phyloP scores from a whole-genome alignment of 2,888 invertebrate species.

The Oscheius sp. region DNA sequence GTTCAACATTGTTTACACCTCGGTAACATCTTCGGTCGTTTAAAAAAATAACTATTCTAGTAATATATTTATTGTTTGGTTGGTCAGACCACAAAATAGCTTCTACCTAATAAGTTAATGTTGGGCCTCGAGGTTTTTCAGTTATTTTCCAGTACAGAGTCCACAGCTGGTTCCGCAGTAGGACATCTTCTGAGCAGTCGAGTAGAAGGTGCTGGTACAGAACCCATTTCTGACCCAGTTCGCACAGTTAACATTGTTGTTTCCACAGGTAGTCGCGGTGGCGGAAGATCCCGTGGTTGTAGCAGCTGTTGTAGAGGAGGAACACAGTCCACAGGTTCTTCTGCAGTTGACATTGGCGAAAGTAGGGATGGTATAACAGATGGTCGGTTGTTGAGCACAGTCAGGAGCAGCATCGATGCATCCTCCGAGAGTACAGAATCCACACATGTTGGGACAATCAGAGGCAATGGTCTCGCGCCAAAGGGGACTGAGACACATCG shows the following conservation, averaged over 20 bases:
- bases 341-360: slow-evolving; percentile 4
- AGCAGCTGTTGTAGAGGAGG: neutral
- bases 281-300: neutral
- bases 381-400: slow-evolving; percentile 21
- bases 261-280: neutral
- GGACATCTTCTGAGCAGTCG: too few species aligned
- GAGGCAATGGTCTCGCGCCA: slow-evolving; percentile 17
- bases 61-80: too few species aligned
- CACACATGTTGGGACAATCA: slow-evolving; percentile 23
- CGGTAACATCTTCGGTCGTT: too few species aligned
- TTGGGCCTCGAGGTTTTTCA: too few species aligned
- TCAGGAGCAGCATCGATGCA: slow-evolving; percentile 34
- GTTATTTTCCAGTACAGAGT: too few species aligned
- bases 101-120: too few species aligned
- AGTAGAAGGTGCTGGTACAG: too few species aligned
- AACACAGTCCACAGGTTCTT: slow-evolving; percentile 9
- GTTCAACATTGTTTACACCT: too few species aligned
- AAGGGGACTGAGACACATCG: slow-evolving; percentile 6
- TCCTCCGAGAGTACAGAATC: slow-evolving; percentile 30
- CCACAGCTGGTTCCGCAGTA: too few species aligned
- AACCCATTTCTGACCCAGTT: too few species aligned
- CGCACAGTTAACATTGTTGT: neutral
- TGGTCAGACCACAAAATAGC: too few species aligned
- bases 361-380: neutral
- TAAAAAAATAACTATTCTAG: too few species aligned